Percentiles rank a stretch among this genome's conserved stretches.
These are phyloP conservation scores for Actenoides hombroni DNA, from an alignment of 2,113 vertebrate genomes.

Conservation along the genomic window DNA sequence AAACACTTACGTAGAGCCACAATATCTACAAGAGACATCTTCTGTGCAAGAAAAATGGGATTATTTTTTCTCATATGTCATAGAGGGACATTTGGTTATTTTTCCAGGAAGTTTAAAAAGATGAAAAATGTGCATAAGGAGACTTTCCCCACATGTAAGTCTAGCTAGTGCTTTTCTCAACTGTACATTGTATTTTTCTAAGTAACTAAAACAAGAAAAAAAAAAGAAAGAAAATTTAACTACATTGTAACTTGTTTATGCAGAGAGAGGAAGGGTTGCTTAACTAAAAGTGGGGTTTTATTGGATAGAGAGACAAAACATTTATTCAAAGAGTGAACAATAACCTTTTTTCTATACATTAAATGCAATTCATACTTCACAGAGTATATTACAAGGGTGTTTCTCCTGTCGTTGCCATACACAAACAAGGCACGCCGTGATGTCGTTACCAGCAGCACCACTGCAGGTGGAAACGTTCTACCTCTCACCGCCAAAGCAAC, in stretches of 20 bases:
- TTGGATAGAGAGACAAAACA: neutral
- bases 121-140: neutral
- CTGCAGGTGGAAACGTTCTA: neutral
- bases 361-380: conserved; percentile 30
- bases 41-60: neutral
- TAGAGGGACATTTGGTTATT: neutral
- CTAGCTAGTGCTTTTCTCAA: conserved; percentile 6
- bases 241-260: conserved; percentile 2
- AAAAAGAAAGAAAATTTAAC: conserved; percentile 14
- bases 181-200: neutral
- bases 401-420: neutral
- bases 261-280: neutral
- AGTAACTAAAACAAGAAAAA: neutral
- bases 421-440: neutral
- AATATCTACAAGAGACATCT: neutral
- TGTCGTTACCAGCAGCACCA: neutral
- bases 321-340: conserved; percentile 23
- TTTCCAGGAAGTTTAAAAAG: neutral
- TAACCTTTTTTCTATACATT: conserved; percentile 34
- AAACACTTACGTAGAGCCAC: neutral
- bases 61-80: neutral
- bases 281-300: neutral
- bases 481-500: neutral
- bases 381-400: conserved; percentile 15
- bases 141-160: neutral